Evolutionary conservation across 2,797 vertebrate genomes (phyloP), one percentile per base, ranked within the genome.

Genomic region (Myotis myotis): DNA sequence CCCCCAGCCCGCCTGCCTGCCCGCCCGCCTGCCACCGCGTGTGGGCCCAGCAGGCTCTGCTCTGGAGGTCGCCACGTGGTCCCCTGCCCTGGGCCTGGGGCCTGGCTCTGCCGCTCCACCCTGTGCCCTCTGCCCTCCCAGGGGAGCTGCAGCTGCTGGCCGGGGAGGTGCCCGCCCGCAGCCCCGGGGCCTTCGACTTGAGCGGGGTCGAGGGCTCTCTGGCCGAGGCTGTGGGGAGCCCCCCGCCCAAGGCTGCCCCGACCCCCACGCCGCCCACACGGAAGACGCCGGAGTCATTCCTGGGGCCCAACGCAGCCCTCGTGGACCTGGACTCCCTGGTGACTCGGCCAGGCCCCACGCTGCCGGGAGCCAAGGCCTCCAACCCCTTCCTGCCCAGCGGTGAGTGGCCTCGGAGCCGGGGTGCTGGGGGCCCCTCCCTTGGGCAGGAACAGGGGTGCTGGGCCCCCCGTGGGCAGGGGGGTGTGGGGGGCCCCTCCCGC

Each of bases 301-400:
- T 99, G 75, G 99, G 99, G 30, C 99, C 99, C 95, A 99, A 99
- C 0, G 99, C 99, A 2, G 98, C 99, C 0, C 99, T 99, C 2
- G 99, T 99, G n/a, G 99, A 99, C 95, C 98, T 99, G 38, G 99
- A 99, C 97, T 99, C 99, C 0, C 97, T 99, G 94, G 97, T 99
- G 96, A 97, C 96, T 79, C 99, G 99, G 78, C 98, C 99, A 0
- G 93, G 95, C 62, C 96, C 96, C 1, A 66, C 78, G 0, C 55
- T 72, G 0, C 49, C 96, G 0, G 97, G 96, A 70, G 23, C 96
- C 93, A 98, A 98, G 95, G 96, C 97, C 75, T 97, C 97, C 44
- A 98, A 97, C 76, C 97, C 98, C 41, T 98, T 98, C 91, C 95
- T 98, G 71, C 92, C 97, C 2, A 90, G 97, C 0, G 98, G 98